Evolutionary conservation across 2,888 invertebrate genomes (phyloP).

Genomic region (Anarsia innoxiella): DNA sequence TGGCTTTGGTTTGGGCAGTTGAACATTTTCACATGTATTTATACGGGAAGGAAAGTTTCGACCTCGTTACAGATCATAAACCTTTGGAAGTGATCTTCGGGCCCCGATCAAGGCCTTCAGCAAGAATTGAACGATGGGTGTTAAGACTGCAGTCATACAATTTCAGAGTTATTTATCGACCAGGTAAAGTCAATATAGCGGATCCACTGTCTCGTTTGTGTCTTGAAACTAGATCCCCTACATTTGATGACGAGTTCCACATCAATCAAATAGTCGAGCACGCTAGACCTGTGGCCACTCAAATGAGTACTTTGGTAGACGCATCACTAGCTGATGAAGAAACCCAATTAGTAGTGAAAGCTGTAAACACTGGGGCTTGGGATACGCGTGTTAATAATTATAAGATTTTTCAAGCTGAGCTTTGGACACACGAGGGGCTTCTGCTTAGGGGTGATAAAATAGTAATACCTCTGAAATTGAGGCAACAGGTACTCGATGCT

Average conservation of each 20-base stretch:
- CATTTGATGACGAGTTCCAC: not conserved
- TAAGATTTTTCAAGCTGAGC: no score
- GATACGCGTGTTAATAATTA: no score
- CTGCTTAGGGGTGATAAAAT: no score
- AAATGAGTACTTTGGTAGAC: not conserved
- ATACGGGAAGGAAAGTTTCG: slow-evolving; percentile 1
- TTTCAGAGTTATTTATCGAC: slow-evolving; percentile 9
- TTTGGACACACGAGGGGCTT: no score
- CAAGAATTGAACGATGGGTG: slow-evolving; percentile 16
- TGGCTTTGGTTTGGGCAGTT: no score
- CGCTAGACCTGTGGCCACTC: not conserved
- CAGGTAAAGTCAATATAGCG: slow-evolving; percentile 14
- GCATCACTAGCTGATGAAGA: not conserved
- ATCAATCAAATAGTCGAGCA: slow-evolving; percentile 7
- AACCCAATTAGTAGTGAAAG: not conserved
- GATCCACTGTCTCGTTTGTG: not conserved
- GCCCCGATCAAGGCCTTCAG: slow-evolving; percentile 11
- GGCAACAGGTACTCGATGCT: no score
- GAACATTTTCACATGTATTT: no score
- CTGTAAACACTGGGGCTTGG: no score
- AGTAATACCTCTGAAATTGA: no score
- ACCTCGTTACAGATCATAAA: no score
- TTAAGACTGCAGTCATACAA: slow-evolving; percentile 12
- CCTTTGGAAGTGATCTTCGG: not conserved
- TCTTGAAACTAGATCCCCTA: not conserved